Base-by-base conservation (phyloP, 1,140 invertebrate genomes). In the Drosophila malerkotliana region DNA sequence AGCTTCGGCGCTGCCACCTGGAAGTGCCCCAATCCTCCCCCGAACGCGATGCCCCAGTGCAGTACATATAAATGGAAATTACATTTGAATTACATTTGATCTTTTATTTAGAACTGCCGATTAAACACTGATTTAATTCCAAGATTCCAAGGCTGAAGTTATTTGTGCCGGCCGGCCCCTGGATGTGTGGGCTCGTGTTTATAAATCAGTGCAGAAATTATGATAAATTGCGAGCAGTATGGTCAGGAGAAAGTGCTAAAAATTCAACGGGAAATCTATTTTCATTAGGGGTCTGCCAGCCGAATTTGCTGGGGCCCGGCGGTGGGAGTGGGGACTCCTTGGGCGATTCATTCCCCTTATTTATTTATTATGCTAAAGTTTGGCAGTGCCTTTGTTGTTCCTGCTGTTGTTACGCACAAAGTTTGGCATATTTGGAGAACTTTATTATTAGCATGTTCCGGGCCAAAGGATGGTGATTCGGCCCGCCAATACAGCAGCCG, bases 351-450 rank as follows among this genome's bases (percentile, higher is more conserved):
- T 69, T 82, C 44, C 55, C 66, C 66, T 66, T 83, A 62, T 87
- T 89, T 87, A 89, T 89, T 87, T 88, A 83, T 88, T 88, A 88
- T 88, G 84, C 60, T 77, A 71, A 88, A 88, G 67, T 88, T 83
- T 88, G 57, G 54, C 39, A 34, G 30, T 39, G 47, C 21, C 54
- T 51, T 58, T 61, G 34, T 26, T 62, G 48, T 39, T 79, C 8
- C 15, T 32, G 9, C 60, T 73, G 53, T 60, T 72, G 45, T 78
- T 66, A 37, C 62, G 77, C 77, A 55, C 52, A 90, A 90, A 90
- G 68, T 90, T 90, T 85, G 74, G 88, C 79, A 89, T 91, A 85
- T 90, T 89, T 89, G 73, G 77, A 77, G 80, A 90, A 90, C 83
- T 90, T 90, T 82, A 90, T 90, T 90, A 90, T 90, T 90, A 90